A percentile compares a stretch with the other conserved stretches of the same genome.
phyloP scores from a whole-genome alignment of 2,113 vertebrate genomes.

The Condylura cristata region DNA sequence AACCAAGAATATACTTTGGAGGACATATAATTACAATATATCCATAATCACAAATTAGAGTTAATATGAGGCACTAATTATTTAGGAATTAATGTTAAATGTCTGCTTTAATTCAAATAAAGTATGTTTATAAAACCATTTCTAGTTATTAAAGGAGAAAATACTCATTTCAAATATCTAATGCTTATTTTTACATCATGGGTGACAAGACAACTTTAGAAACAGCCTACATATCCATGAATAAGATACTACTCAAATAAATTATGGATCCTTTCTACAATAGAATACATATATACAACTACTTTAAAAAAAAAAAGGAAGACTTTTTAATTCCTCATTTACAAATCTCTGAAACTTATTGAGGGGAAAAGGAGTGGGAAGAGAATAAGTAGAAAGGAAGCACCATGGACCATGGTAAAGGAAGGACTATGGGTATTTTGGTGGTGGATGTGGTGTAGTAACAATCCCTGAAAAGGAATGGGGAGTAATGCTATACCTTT shows the following conservation, averaged over 20 bases:
- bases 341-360: background rate
- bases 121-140: background rate
- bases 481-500: too few species aligned
- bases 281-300: background rate
- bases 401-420: too few species aligned
- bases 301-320: background rate
- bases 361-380: background rate
- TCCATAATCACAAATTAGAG: slow-evolving; percentile 4
- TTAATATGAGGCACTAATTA: background rate
- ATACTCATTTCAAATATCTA: background rate
- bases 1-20: background rate
- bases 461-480: too few species aligned
- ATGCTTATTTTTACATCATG: background rate
- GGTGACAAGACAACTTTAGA: background rate
- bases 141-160: slow-evolving; percentile 1
- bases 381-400: too few species aligned
- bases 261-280: background rate
- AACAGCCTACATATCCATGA: background rate
- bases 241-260: background rate
- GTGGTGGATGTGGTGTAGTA: too few species aligned
- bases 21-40: background rate
- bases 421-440: too few species aligned
- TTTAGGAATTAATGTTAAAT: background rate
- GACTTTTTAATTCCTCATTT: background rate
- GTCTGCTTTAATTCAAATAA: background rate